A percentile compares a stretch with the other conserved stretches of the same genome.
Conservation (phyloP, 2,113 vertebrate species). For the Hemiscyllium ocellatum region DNA sequence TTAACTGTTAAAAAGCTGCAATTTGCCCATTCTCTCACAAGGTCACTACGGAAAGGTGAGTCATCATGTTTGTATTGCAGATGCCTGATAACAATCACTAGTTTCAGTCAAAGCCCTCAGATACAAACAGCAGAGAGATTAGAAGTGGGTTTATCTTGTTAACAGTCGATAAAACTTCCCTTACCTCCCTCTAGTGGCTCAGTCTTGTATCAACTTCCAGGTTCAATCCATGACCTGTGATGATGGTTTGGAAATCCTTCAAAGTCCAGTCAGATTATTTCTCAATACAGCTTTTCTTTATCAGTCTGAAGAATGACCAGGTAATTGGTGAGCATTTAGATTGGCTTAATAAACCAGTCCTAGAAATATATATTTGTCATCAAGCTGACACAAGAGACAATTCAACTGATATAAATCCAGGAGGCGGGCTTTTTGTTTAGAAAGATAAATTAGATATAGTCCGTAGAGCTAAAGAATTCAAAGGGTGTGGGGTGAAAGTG, state of each 20-base stretch:
- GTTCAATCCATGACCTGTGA: background rate
- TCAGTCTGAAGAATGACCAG: background rate
- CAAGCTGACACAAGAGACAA: background rate
- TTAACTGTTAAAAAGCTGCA: background rate
- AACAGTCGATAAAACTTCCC: background rate
- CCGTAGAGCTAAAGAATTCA: too few relatives aligned
- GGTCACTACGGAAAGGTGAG: background rate
- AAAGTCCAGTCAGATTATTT: background rate
- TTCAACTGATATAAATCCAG: background rate
- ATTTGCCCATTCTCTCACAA: background rate
- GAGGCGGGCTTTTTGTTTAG: background rate
- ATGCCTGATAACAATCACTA: background rate
- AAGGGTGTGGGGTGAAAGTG: too few relatives aligned
- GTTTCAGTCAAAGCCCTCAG: conserved; percentile 15
- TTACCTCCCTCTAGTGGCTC: background rate
- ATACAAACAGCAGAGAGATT: background rate
- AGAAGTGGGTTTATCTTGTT: background rate
- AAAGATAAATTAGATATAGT: too few relatives aligned
- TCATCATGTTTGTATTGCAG: background rate
- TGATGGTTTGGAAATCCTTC: background rate
- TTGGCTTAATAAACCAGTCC: background rate
- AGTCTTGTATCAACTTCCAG: background rate
- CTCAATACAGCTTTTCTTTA: background rate
- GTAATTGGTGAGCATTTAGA: background rate
- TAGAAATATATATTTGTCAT: background rate